phyloP scores from a whole-genome alignment of 2,797 vertebrate genomes.

The Rhodeus uyekii region DNA sequence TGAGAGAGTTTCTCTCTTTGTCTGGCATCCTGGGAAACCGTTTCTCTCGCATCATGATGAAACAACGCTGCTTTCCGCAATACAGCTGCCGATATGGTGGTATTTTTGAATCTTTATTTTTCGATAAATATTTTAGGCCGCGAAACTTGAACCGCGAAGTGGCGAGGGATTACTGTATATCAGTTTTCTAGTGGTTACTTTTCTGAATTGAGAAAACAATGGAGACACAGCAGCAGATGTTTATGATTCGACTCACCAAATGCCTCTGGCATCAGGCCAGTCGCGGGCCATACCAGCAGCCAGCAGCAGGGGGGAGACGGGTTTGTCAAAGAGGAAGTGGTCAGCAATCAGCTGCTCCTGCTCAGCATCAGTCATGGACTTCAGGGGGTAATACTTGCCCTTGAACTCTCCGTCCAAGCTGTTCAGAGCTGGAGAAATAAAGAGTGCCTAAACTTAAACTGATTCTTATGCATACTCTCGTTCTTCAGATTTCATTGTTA shows the following conservation, averaged over 20 bases:
- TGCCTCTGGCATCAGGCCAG: constrained; percentile 85
- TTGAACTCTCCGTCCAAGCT: constrained; percentile 84
- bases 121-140: too few species aligned
- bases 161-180: too few species aligned
- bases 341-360: constrained; percentile 86
- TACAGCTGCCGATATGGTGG: too few species aligned
- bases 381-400: constrained; percentile 85
- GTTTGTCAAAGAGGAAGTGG: constrained; percentile 89
- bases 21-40: too few species aligned
- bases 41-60: too few species aligned
- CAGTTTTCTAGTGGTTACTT: not conserved
- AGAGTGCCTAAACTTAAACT: not conserved
- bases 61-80: too few species aligned
- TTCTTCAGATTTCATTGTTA: not conserved
- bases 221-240: not conserved
- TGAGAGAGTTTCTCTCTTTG: too few species aligned
- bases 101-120: too few species aligned
- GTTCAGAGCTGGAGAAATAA: constrained; percentile 73
- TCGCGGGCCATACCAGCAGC: constrained; percentile 86
- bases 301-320: constrained; percentile 82
- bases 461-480: not conserved
- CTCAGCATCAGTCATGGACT: constrained; percentile 81
- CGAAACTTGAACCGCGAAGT: too few species aligned
- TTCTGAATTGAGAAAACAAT: not conserved
- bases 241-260: constrained; percentile 74